Conservation (phyloP, 53 echinoderm and acorn worm genomes). For the Glandiceps talaboti region DNA sequence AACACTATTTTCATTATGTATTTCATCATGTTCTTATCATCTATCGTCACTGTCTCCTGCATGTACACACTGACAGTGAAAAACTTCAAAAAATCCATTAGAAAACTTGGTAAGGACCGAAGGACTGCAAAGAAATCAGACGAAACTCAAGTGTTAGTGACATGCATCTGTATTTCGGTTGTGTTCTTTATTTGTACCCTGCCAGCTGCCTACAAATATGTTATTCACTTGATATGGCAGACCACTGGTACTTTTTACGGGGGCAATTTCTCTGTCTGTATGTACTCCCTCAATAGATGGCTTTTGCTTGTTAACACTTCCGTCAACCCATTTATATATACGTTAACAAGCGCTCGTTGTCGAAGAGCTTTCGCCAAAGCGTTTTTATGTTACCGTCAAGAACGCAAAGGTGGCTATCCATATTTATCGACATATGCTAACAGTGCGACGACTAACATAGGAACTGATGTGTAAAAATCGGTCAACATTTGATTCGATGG, state of each 20-base stretch:
- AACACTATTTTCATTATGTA: neutral
- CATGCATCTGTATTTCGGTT: neutral
- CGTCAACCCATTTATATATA: conserved; percentile 22
- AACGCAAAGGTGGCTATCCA: neutral
- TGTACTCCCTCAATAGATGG: conserved; percentile 2
- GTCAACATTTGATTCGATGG: too few relatives aligned
- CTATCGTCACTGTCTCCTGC: neutral
- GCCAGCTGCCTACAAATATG: neutral
- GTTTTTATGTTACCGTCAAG: neutral
- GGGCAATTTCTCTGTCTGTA: neutral
- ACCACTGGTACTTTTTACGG: neutral
- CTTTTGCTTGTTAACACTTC: conserved; percentile 12
- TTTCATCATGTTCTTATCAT: neutral
- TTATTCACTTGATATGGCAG: neutral
- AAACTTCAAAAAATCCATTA: neutral
- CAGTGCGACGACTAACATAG: neutral
- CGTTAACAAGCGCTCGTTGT: conserved; percentile 16
- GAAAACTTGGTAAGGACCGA: neutral
- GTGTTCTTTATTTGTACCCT: neutral
- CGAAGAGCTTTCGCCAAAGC: conserved; percentile 10
- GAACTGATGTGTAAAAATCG: neutral
- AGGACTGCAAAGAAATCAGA: neutral
- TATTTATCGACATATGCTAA: neutral
- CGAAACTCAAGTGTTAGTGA: neutral
- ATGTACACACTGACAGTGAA: neutral